Evolutionary conservation across 2,888 invertebrate genomes (phyloP), one percentile per base, ranked within the genome.

Genomic region (Eupithecia subumbrata): DNA sequence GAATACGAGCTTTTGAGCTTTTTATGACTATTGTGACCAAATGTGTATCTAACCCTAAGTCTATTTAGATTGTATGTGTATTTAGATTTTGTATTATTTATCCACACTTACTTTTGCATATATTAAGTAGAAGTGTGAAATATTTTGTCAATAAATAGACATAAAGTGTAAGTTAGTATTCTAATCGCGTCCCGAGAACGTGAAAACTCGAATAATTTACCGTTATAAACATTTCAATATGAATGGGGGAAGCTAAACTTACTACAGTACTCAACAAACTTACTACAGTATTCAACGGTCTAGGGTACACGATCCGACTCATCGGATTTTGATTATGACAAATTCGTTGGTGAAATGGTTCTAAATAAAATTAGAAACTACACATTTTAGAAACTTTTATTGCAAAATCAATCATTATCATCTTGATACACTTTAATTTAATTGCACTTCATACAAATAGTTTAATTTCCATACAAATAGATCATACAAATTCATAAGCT

Each of bases 161-260:
- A 75, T 48, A 71, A 68, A 45, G 69, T 37, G 40, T 56, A 64
- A 12, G 64, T 56, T 78, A 71, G 45, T 68, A 71, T 67, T 68
- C 71, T 43, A 73, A 73, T 77, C 64, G 34, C 43, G 56, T 66
- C 69, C 64, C 14, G 70, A 69, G 70, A 76, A 77, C 75, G 74
- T 73, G 73, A 73, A 80, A 78, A 80, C 79, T 80, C 77, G 72
- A 80, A 80, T 80, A 78, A 80, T 73, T 79, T 30, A 77, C 66
- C 56, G 73, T 79, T 79, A 78, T 82, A 82, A 82, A 82, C 82
- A 82, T 82, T 76, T 82, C 82, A 78, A 76, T 79, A 74, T 79
- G 76, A 79, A 80, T 77, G 74, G 75, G 73, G 79, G 79, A 79
- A 78, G 78, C 74, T 73, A 77, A 77, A 78, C 79, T 80, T 82